These are phyloP conservation scores for Hemitrygon akajei DNA, from an alignment of 2,797 vertebrate species.

Conservation along the genomic window DNA sequence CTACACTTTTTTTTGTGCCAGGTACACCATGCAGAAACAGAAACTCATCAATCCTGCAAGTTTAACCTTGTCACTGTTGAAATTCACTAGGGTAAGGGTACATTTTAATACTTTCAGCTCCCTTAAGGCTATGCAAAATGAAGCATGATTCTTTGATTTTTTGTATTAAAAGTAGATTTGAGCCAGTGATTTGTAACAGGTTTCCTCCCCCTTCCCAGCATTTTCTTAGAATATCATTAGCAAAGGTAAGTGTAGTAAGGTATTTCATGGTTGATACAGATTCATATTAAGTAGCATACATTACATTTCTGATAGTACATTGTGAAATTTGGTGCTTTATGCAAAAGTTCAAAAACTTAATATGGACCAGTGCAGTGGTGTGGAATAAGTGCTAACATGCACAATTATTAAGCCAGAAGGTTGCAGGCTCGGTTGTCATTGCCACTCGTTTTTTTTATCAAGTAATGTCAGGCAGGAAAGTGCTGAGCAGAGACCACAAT, in stretches of 20 bases:
- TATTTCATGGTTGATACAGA: slow-evolving; percentile 30
- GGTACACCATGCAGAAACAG: slow-evolving; percentile 49
- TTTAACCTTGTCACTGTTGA: slow-evolving; percentile 55
- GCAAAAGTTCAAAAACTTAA: slow-evolving; percentile 1
- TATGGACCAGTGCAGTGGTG: background rate
- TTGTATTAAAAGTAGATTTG: slow-evolving; percentile 41
- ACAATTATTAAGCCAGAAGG: background rate
- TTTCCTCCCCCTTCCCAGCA: slow-evolving; percentile 57
- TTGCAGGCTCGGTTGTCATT: background rate
- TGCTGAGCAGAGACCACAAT: background rate
- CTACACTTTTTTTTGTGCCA: slow-evolving; percentile 41
- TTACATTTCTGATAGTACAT: background rate
- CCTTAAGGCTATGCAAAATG: slow-evolving; percentile 56
- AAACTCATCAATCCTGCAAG: slow-evolving; percentile 57
- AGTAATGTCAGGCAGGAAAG: background rate
- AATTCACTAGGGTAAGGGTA: slow-evolving; percentile 49
- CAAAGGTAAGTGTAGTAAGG: slow-evolving; percentile 23
- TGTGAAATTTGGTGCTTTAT: slow-evolving; percentile 1
- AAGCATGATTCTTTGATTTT: slow-evolving; percentile 46
- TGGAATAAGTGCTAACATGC: background rate
- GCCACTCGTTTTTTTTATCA: background rate
- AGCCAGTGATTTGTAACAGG: slow-evolving; percentile 41
- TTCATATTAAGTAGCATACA: background rate
- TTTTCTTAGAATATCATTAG: slow-evolving; percentile 33
- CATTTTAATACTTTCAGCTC: slow-evolving; percentile 50